phyloP scores from a whole-genome alignment of 2,113 vertebrate genomes.

The Cyprinus carpio region DNA sequence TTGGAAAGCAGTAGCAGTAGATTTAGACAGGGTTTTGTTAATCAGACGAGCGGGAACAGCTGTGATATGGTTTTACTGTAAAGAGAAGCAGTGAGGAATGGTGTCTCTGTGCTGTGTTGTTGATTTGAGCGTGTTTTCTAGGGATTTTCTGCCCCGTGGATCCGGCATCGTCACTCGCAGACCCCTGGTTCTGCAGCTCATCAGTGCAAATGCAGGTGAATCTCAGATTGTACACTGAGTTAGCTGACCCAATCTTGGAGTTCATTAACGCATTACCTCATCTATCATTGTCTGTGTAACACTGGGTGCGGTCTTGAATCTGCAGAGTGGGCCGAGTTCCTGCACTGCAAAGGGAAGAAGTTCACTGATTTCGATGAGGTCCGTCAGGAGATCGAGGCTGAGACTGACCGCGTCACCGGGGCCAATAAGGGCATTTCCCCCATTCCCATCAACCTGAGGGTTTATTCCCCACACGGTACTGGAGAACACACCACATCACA shows the following conservation, averaged over 20 bases:
- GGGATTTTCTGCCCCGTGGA: constrained; percentile 81
- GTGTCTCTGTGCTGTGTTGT: no score
- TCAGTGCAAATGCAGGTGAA: constrained; percentile 72
- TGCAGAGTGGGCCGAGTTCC: constrained; percentile 92
- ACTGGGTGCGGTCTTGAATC: not conserved
- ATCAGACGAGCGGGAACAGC: not conserved
- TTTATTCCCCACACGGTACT: constrained; percentile 89
- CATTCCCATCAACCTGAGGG: constrained; percentile 88
- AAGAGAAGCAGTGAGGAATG: no score
- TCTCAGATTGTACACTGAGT: no score
- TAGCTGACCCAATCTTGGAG: not conserved
- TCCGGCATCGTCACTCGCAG: constrained; percentile 78
- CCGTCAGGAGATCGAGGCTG: constrained; percentile 89
- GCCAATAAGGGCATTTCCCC: constrained; percentile 95
- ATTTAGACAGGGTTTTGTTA: not conserved
- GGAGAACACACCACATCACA: no score
- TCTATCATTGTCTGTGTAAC: not conserved
- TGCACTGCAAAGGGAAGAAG: constrained; percentile 93
- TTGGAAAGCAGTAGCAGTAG: not conserved
- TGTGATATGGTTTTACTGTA: no score
- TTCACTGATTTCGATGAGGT: constrained; percentile 94
- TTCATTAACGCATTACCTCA: no score
- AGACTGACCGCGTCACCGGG: constrained; percentile 92
- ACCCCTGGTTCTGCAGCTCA: constrained; percentile 80
- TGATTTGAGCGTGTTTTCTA: constrained; percentile 57